phyloP scores from a whole-genome alignment of 2,797 vertebrate genomes.

The Scomberomorus guttatus region DNA sequence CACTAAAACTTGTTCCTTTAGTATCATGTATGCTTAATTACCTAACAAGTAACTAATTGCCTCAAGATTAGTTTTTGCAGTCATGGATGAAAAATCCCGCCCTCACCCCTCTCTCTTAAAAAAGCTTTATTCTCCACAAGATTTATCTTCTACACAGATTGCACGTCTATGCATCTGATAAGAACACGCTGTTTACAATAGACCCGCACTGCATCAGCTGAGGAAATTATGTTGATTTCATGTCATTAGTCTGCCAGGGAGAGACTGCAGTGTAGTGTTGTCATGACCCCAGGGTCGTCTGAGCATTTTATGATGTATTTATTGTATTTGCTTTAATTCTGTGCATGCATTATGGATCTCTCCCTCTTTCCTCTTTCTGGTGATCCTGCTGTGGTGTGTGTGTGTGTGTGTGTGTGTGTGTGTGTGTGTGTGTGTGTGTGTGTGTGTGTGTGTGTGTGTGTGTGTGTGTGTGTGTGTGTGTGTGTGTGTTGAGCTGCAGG shows the following conservation, averaged over 20 bases:
- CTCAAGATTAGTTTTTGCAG: slow-evolving; percentile 68
- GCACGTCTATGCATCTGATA: slow-evolving; percentile 27
- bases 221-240: slow-evolving; percentile 49
- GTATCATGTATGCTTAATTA: slow-evolving; percentile 70
- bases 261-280: neutral
- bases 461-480: no score
- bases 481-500: no score
- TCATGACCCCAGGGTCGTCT: no score
- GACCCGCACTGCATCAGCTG: neutral
- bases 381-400: no score
- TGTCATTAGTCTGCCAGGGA: slow-evolving; percentile 48
- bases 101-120: neutral
- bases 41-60: slow-evolving; percentile 73
- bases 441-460: no score
- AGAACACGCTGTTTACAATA: slow-evolving; percentile 28
- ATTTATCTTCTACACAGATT: slow-evolving; percentile 53
- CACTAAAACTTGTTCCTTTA: slow-evolving; percentile 47
- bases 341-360: no score
- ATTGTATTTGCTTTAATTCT: no score
- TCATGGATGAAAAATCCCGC: slow-evolving; percentile 65
- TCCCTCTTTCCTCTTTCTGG: no score
- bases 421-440: no score
- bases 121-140: slow-evolving; percentile 32
- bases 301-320: no score
- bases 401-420: no score